Conservation (phyloP, 2,113 vertebrate species). For the Galbula dea region DNA sequence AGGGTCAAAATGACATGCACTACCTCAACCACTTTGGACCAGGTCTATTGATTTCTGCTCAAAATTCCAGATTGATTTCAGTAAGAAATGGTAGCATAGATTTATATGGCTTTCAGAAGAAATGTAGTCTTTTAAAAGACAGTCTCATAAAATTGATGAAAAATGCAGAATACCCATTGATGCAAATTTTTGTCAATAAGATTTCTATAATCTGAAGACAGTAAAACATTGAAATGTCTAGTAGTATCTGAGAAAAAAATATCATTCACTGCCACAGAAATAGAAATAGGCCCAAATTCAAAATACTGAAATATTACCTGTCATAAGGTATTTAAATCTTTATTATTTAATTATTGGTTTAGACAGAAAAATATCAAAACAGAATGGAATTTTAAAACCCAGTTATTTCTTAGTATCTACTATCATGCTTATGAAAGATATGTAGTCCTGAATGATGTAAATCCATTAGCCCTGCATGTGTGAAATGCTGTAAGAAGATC, state of each 20-base stretch:
- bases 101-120: not conserved
- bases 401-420: conserved; percentile 6
- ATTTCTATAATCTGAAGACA: not conserved
- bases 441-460: not conserved
- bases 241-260: not conserved
- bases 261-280: conserved; percentile 14
- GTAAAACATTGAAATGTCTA: not conserved
- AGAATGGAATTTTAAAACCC: not conserved
- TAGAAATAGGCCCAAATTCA: not conserved
- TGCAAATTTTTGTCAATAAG: not conserved
- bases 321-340: not conserved
- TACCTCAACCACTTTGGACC: not conserved
- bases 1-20: not conserved
- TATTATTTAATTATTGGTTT: not conserved
- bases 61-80: not conserved
- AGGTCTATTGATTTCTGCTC: not conserved
- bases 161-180: not conserved
- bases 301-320: not conserved
- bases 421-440: not conserved
- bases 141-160: not conserved
- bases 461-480: conserved; percentile 23
- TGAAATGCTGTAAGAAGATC: conserved; percentile 56
- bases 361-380: not conserved
- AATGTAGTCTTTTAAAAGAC: not conserved
- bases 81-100: not conserved